phyloP scores from a whole-genome alignment of 2,113 vertebrate species.

The Nothobranchius furzeri region DNA sequence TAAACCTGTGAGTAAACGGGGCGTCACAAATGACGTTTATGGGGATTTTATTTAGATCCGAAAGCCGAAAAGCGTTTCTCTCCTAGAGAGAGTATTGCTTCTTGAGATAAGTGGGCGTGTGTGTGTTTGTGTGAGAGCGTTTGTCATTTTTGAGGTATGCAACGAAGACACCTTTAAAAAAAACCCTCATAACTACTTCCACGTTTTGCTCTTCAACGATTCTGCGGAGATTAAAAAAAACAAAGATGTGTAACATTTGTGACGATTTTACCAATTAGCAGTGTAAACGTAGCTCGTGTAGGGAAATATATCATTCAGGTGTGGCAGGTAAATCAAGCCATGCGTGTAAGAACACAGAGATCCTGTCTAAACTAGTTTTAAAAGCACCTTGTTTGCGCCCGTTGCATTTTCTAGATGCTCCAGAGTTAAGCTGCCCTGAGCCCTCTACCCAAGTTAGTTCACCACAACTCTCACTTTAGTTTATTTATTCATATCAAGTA shows the following conservation, averaged over 20 bases:
- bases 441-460: constrained; percentile 16
- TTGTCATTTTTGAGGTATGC: neutral
- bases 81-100: neutral
- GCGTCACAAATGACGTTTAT: too few relatives aligned
- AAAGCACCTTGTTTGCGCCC: neutral
- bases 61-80: neutral
- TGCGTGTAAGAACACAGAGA: neutral
- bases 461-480: constrained; percentile 53
- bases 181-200: rapidly evolving
- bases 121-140: neutral
- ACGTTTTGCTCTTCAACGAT: neutral
- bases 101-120: neutral
- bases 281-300: neutral
- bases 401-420: constrained; percentile 11
- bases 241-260: neutral
- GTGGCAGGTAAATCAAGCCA: neutral
- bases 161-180: neutral
- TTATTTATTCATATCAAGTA: too few relatives aligned
- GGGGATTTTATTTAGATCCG: too few relatives aligned
- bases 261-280: neutral
- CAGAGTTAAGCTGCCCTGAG: constrained; percentile 40
- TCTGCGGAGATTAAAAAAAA: neutral
- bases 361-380: neutral
- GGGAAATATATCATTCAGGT: neutral
- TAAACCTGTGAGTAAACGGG: too few relatives aligned